Conservation (phyloP, 2,797 vertebrate genomes). For the Sebastes hubbsi region DNA sequence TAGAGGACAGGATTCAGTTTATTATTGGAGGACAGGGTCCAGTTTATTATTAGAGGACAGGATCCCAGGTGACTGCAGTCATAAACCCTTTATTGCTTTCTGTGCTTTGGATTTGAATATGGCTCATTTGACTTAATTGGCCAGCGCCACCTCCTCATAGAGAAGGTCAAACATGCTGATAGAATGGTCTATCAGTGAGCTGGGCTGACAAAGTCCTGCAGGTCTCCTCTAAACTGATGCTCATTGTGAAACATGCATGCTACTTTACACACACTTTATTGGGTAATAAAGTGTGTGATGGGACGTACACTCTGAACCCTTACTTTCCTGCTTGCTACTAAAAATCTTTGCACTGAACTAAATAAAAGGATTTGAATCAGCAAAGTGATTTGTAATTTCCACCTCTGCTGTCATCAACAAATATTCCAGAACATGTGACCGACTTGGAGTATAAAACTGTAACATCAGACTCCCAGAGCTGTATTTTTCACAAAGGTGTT, state of each 20-base stretch:
- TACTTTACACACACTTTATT: not conserved
- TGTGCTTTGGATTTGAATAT: not conserved
- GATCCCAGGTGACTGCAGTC: not conserved
- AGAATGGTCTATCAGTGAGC: not conserved
- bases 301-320: not conserved
- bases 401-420: not conserved
- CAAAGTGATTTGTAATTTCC: not conserved
- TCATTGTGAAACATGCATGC: not conserved
- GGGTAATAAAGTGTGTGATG: not conserved
- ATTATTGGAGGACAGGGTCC: no score
- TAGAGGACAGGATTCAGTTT: no score
- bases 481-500: not conserved
- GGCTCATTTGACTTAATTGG: conserved; percentile 2
- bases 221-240: not conserved
- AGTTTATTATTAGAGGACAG: not conserved
- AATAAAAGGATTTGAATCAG: not conserved
- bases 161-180: conserved; percentile 29
- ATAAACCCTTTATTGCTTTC: conserved; percentile 5
- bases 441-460: not conserved
- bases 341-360: not conserved
- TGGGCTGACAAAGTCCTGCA: not conserved
- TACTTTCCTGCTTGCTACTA: not conserved
- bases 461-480: not conserved
- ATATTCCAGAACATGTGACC: not conserved
- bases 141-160: not conserved